Evolutionary conservation across 2,888 invertebrate genomes (phyloP).

Genomic region (Melanargia galathea): DNA sequence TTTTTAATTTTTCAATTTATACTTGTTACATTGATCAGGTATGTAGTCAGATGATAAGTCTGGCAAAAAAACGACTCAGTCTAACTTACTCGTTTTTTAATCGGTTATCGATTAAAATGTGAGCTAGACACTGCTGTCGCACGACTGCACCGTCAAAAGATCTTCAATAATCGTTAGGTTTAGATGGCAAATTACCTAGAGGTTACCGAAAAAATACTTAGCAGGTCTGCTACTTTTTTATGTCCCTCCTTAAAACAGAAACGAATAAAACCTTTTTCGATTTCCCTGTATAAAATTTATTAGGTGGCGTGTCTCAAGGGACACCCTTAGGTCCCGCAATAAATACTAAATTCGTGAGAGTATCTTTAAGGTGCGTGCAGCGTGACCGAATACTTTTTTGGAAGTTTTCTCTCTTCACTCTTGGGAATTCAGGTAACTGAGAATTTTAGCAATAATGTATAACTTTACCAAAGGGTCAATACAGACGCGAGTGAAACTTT

Average conservation of each 20-base stretch:
- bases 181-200: slow-evolving; percentile 4
- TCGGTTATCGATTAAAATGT: no score
- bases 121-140: no score
- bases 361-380: slow-evolving; percentile 29
- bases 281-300: slow-evolving; percentile 57
- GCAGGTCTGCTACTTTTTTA: slow-evolving; percentile 1
- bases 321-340: slow-evolving; percentile 22
- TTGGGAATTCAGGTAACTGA: neutral
- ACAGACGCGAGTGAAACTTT: no score
- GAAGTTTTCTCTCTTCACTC: neutral
- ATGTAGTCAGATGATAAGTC: no score
- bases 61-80: no score
- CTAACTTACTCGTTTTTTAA: no score
- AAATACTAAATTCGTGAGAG: slow-evolving; percentile 34
- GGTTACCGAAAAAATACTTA: neutral
- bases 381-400: slow-evolving; percentile 21
- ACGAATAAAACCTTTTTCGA: slow-evolving; percentile 48
- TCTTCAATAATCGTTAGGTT: slow-evolving; percentile 6
- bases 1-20: no score
- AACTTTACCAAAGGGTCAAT: no score
- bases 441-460: neutral
- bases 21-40: no score
- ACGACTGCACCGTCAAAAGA: neutral
- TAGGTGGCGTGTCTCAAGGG: slow-evolving; percentile 35
- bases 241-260: slow-evolving; percentile 34